These are phyloP conservation scores for Sphenodon punctatus DNA, from an alignment of 2,797 vertebrate genomes.

Conservation along the genomic window DNA sequence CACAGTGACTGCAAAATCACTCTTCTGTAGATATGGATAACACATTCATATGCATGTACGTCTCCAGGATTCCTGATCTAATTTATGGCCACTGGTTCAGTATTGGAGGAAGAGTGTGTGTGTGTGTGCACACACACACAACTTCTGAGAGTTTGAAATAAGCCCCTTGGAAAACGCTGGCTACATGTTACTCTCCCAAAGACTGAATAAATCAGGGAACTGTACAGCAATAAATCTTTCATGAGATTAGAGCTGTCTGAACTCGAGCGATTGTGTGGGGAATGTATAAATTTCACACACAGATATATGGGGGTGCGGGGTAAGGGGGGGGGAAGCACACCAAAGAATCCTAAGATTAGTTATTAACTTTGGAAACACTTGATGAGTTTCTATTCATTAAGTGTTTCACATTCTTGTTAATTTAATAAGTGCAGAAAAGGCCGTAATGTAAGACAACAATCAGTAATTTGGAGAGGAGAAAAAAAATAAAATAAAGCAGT, in stretches of 20 bases:
- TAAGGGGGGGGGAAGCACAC: background rate
- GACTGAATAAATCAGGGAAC: conserved; percentile 53
- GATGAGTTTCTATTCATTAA: conserved; percentile 75
- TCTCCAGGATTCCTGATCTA: background rate
- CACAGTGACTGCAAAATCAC: background rate
- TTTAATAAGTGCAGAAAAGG: conserved; percentile 70
- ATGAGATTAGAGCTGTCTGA: conserved; percentile 48
- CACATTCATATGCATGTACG: too few relatives aligned
- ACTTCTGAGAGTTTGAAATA: conserved; percentile 21
- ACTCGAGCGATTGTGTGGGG: conserved; percentile 38
- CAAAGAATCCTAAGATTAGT: conserved; percentile 46
- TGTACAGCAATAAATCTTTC: conserved; percentile 52
- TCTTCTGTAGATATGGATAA: background rate
- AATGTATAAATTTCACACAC: conserved; percentile 62
- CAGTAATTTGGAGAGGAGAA: conserved; percentile 70
- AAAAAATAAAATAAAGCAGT: conserved; percentile 65
- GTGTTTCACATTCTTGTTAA: conserved; percentile 73
- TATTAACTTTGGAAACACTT: conserved; percentile 71
- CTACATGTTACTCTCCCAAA: conserved; percentile 45
- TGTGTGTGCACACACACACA: background rate
- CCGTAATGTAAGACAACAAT: conserved; percentile 75
- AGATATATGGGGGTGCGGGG: conserved; percentile 1
- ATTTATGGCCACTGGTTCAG: background rate
- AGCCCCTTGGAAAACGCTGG: background rate
- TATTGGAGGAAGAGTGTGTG: too few relatives aligned